Evolutionary conservation across 2,797 vertebrate genomes (phyloP).

Genomic region (Intellagama lesueurii): DNA sequence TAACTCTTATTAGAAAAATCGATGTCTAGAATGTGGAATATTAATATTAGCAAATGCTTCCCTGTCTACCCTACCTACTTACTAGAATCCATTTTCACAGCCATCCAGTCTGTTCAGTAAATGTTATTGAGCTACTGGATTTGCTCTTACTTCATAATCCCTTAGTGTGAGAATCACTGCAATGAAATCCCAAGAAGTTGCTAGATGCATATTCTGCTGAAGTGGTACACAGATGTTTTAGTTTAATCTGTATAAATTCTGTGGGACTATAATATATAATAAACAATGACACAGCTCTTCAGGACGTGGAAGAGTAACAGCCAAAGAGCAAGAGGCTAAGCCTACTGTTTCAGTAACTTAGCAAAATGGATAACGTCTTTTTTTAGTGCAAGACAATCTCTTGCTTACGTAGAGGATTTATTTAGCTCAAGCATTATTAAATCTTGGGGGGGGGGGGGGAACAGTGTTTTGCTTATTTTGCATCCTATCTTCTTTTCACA

Average conservation of each 20-base stretch:
- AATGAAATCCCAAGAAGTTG: not conserved
- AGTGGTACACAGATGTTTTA: not conserved
- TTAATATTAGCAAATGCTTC: not conserved
- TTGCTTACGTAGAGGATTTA: constrained; percentile 6
- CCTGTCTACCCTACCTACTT: not conserved
- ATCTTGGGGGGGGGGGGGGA: not conserved
- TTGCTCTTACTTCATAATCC: not conserved
- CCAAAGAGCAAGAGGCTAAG: constrained; percentile 27
- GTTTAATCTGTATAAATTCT: not conserved
- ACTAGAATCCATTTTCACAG: not conserved
- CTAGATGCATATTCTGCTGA: not conserved
- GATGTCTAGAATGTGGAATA: not conserved
- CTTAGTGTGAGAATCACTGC: not conserved
- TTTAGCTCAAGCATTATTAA: constrained; percentile 36
- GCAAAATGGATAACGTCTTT: constrained; percentile 25
- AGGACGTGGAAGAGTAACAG: not conserved
- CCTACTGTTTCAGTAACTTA: constrained; percentile 51
- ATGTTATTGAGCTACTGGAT: not conserved
- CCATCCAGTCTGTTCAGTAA: not conserved
- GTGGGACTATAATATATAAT: not conserved
- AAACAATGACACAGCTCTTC: constrained; percentile 13
- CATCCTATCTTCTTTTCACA: constrained; percentile 1
- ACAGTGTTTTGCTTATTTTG: constrained; percentile 24
- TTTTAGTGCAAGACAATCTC: constrained; percentile 25
- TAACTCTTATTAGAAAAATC: not conserved